phyloP scores from a whole-genome alignment of 2,797 vertebrate species.

The Sebastes elongatus region DNA sequence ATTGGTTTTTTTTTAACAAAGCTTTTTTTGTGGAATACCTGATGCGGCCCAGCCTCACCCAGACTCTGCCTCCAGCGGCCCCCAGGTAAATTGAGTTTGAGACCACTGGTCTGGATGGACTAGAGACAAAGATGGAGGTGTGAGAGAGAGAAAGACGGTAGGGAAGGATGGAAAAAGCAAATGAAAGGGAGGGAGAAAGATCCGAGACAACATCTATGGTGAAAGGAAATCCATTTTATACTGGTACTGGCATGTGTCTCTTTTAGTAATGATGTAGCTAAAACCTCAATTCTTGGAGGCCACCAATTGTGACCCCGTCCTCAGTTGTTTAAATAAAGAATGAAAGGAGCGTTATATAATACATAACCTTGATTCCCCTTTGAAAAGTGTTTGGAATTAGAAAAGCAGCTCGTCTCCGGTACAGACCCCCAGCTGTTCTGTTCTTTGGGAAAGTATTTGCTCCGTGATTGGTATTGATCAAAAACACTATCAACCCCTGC shows the following conservation, averaged over 20 bases:
- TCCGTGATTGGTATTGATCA: constrained; percentile 52
- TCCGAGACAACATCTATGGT: background rate
- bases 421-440: constrained; percentile 9
- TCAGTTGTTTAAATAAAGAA: background rate
- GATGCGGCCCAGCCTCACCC: too few relatives aligned
- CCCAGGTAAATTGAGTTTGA: too few relatives aligned
- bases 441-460: constrained; percentile 13
- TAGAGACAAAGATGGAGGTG: background rate
- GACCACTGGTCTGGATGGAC: too few relatives aligned
- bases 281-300: constrained; percentile 4
- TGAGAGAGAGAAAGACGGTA: background rate
- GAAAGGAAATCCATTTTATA: constrained; percentile 12
- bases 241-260: background rate
- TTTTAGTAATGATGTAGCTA: background rate
- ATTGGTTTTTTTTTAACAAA: too few relatives aligned
- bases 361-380: background rate
- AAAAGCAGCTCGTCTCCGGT: background rate
- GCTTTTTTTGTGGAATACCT: too few relatives aligned
- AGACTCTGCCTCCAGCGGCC: too few relatives aligned
- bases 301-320: background rate
- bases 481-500: constrained; percentile 16
- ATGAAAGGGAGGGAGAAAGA: background rate
- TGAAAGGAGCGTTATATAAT: background rate
- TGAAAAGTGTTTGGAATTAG: constrained; percentile 1
- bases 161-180: background rate